A percentile compares a stretch with the other conserved stretches of the same genome.
These are phyloP conservation scores for Heteractis magnifica DNA, from an alignment of 92 coral and sea anemone genomes.

Conservation along the genomic window DNA sequence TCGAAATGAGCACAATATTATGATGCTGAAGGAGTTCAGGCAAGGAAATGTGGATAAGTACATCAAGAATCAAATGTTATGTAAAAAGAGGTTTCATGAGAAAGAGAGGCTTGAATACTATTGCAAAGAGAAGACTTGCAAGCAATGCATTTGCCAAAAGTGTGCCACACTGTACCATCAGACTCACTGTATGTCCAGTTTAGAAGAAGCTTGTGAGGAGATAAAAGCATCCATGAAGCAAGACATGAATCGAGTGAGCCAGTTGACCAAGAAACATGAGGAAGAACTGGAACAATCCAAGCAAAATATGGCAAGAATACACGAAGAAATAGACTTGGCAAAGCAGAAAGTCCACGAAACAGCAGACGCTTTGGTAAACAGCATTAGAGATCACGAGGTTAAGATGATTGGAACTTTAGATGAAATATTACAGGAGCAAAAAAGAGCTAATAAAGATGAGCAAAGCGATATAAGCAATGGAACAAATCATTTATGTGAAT, in stretches of 20 bases:
- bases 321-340: background rate
- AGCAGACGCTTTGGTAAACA: background rate
- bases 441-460: background rate
- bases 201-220: conserved; percentile 1
- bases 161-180: conserved; percentile 7
- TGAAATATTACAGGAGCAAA: background rate
- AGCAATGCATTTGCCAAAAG: conserved; percentile 6
- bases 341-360: background rate
- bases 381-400: background rate
- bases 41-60: conserved; percentile 8
- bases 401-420: background rate
- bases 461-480: background rate
- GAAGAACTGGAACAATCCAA: conserved; percentile 5
- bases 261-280: background rate
- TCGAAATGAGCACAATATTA: background rate
- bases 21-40: conserved; percentile 1
- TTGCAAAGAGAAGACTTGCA: conserved; percentile 5
- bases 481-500: background rate
- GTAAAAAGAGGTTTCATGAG: background rate
- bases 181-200: background rate
- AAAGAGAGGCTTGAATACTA: background rate
- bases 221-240: background rate
- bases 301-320: background rate
- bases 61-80: conserved; percentile 8
- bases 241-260: background rate